Base-by-base conservation (phyloP, 1,140 invertebrate genomes). In the Ceratoteleas bidentatus region DNA sequence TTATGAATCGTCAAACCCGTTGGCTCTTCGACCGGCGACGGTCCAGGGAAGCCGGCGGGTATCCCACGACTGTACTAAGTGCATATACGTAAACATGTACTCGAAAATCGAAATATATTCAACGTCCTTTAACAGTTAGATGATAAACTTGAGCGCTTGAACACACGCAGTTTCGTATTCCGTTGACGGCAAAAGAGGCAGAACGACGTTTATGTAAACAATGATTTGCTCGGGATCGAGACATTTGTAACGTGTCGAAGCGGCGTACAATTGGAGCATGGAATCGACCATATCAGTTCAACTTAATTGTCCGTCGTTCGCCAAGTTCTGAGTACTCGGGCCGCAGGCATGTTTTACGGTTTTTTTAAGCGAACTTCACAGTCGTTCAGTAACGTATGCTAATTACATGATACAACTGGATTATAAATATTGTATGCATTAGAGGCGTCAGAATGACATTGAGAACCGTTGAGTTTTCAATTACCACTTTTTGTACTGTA, bases 231-330 rank as follows among this genome's bases (percentile, higher is more conserved):
- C 66, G 36, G 58, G 65, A 66, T 66, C 24, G 40, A 43, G 65
- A 62, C 53, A 72, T 78, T 79, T 79, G 45, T 66, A 79, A 72
- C 47, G 68, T 66, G 68, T 79, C 61, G 72, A 70, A 73, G 16
- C 56, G 64, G 57, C 57, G 61, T 74, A 80, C 69, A 80, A 54
- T 80, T 74, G 50, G 61, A 73, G 50, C 33, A 60, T 75, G 56
- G 76, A 79, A 79, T 79, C 76, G 10, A 80, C 52, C 77, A 80
- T 80, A 80, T 80, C 77, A 80, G 69, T 80, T 80, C 64, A 52
- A 62, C 11, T 70, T 58, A 69, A 73, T 56, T 69, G 57, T 79
- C 73, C 40, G 10, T 65, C 16, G 40, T 73, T 79, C 68, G 36
- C 0, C 74, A 66, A 45, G 24, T 13, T 68, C 68, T 73, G 9